A percentile compares a stretch with the other conserved stretches of the same genome.
Evolutionary conservation across 2,888 invertebrate genomes (phyloP).

Genomic region (Drosophila monieri): DNA sequence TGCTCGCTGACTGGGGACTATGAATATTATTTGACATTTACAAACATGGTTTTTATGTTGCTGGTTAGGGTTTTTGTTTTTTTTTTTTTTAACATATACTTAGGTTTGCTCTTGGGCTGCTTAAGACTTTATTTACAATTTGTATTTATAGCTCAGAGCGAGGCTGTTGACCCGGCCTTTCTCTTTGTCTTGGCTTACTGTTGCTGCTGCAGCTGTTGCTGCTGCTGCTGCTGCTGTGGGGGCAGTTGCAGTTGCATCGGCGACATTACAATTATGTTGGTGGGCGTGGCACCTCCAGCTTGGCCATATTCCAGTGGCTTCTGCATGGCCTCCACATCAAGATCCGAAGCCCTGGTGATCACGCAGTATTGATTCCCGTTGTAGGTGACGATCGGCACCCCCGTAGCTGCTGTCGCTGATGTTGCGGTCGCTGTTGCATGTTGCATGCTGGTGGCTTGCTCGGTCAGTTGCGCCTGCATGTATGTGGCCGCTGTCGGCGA

Average conservation of each 20-base stretch:
- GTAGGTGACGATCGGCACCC: slow-evolving; percentile 81
- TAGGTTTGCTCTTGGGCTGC: slow-evolving; percentile 47
- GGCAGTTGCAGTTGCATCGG: slow-evolving; percentile 70
- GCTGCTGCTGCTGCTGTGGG: slow-evolving; percentile 52
- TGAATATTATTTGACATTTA: slow-evolving; percentile 45
- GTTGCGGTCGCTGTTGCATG: slow-evolving; percentile 46
- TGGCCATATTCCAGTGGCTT: slow-evolving; percentile 71
- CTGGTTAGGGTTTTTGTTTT: slow-evolving; percentile 42
- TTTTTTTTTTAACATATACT: slow-evolving; percentile 66
- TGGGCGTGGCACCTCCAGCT: slow-evolving; percentile 39
- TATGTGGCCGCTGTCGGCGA: slow-evolving; percentile 81
- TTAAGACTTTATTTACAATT: slow-evolving; percentile 76
- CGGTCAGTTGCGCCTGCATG: slow-evolving; percentile 79
- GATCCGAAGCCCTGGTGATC: slow-evolving; percentile 78
- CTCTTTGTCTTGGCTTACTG: slow-evolving; percentile 57
- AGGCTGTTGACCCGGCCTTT: slow-evolving; percentile 50
- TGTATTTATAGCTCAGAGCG: slow-evolving; percentile 60
- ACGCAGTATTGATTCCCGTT: slow-evolving; percentile 82
- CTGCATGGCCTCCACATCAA: slow-evolving; percentile 72
- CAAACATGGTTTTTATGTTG: slow-evolving; percentile 34
- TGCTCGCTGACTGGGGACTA: slow-evolving; percentile 27
- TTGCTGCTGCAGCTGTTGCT: slow-evolving; percentile 41
- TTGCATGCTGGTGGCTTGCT: slow-evolving; percentile 54
- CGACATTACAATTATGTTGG: slow-evolving; percentile 82
- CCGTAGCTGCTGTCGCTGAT: slow-evolving; percentile 45